Evolutionary conservation across 2,888 invertebrate genomes (phyloP).

Genomic region (Pachycephus smyrnensis): DNA sequence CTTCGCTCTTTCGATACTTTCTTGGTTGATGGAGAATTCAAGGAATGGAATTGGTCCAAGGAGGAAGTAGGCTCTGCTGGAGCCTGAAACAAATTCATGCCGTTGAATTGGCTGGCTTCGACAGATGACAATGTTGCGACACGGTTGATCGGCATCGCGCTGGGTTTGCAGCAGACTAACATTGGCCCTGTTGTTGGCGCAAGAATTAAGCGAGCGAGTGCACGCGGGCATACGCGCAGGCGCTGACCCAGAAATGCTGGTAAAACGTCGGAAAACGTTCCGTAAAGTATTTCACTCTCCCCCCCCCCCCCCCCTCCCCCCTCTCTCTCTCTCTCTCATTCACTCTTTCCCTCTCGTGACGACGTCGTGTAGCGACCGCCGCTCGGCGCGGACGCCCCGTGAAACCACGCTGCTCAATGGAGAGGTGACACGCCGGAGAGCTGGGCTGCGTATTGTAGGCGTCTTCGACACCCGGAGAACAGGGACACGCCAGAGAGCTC

Average conservation of each 20-base stretch:
- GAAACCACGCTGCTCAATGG: too few relatives aligned
- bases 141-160: constrained; percentile 15
- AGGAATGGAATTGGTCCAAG: constrained; percentile 6
- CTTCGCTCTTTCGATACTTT: neutral
- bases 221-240: too few relatives aligned
- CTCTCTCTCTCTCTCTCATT: neutral
- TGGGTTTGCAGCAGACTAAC: neutral
- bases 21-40: neutral
- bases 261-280: too few relatives aligned
- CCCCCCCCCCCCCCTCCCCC: neutral
- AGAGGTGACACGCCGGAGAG: constrained; percentile 32
- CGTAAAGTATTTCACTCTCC: constrained; percentile 20
- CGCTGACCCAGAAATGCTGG: too few relatives aligned
- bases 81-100: constrained; percentile 49
- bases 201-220: too few relatives aligned
- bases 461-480: constrained; percentile 15
- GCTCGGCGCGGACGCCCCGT: too few relatives aligned
- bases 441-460: constrained; percentile 47
- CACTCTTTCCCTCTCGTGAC: too few relatives aligned
- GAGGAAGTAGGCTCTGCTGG: constrained; percentile 50
- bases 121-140: constrained; percentile 18
- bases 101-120: constrained; percentile 35
- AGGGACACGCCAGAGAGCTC: too few relatives aligned
- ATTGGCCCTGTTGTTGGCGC: too few relatives aligned
- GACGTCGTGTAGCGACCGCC: too few relatives aligned